Conservation (phyloP, 2,113 vertebrate genomes). For the Pseudolaguvia tuberculata region DNA sequence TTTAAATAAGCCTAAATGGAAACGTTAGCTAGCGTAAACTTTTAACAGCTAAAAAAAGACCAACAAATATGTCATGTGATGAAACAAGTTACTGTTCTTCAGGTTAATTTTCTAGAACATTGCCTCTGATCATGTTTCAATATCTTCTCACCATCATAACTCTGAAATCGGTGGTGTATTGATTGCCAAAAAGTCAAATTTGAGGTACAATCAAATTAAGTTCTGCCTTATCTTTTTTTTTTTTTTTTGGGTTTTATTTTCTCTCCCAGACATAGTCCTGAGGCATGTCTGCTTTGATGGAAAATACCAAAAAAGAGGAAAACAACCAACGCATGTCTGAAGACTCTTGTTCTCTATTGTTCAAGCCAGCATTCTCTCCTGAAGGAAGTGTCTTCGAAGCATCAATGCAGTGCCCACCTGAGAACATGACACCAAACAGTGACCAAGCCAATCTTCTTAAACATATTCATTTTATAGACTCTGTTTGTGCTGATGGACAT, state of each 20-base stretch:
- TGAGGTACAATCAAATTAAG: neutral
- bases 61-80: neutral
- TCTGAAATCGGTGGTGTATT: neutral
- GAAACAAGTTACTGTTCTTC: neutral
- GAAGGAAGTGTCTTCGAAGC: constrained; percentile 65
- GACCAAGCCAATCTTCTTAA: constrained; percentile 43
- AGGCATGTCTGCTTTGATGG: constrained; percentile 84
- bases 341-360: constrained; percentile 75
- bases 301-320: constrained; percentile 80
- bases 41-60: neutral
- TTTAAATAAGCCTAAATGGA: neutral
- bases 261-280: constrained; percentile 49
- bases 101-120: no score
- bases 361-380: constrained; percentile 67
- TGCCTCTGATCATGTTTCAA: neutral
- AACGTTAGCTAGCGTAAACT: neutral
- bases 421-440: constrained; percentile 52
- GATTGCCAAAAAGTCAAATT: neutral
- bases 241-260: neutral
- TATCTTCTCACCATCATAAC: neutral
- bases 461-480: constrained; percentile 39
- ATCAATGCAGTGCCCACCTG: constrained; percentile 73
- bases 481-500: constrained; percentile 68
- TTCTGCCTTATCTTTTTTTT: neutral
- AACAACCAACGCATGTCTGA: constrained; percentile 64